These are phyloP conservation scores for Silurus lanzhouensis DNA, from an alignment of 2,797 vertebrate genomes.

Conservation along the genomic window DNA sequence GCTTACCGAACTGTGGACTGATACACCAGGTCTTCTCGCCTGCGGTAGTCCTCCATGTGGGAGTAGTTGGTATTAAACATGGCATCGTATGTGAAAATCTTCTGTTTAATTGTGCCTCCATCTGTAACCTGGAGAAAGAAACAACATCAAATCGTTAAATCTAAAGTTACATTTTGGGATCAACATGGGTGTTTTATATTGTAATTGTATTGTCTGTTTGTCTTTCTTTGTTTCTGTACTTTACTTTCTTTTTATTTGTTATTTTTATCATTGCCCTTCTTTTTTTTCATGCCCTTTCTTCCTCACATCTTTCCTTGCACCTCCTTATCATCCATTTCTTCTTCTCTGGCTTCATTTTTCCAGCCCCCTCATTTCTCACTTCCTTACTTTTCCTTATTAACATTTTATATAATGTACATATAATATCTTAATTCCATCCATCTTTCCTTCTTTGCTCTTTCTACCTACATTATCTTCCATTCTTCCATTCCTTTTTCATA, in stretches of 20 bases:
- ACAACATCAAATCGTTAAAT: neutral
- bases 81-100: constrained; percentile 97
- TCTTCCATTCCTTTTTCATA: neutral
- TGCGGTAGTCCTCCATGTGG: constrained; percentile 95
- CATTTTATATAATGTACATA: neutral
- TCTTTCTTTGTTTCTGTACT: neutral
- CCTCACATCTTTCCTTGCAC: too few species aligned
- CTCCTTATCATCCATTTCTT: too few species aligned
- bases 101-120: constrained; percentile 97
- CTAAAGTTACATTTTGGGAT: neutral
- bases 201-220: neutral
- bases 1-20: constrained; percentile 95
- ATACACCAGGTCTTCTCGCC: constrained; percentile 92
- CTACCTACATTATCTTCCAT: neutral
- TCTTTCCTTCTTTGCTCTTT: neutral
- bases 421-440: neutral
- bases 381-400: neutral
- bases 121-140: constrained; percentile 86
- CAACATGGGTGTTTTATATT: neutral
- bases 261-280: neutral
- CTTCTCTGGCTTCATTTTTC: too few species aligned
- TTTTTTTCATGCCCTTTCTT: neutral
- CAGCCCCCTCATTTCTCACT: too few species aligned
- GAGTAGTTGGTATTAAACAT: constrained; percentile 99
- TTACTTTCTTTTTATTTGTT: too few species aligned